Evolutionary conservation across 2,113 vertebrate species (phyloP), one percentile per base, ranked within the genome.

Genomic region (Triplophysa rosa): DNA sequence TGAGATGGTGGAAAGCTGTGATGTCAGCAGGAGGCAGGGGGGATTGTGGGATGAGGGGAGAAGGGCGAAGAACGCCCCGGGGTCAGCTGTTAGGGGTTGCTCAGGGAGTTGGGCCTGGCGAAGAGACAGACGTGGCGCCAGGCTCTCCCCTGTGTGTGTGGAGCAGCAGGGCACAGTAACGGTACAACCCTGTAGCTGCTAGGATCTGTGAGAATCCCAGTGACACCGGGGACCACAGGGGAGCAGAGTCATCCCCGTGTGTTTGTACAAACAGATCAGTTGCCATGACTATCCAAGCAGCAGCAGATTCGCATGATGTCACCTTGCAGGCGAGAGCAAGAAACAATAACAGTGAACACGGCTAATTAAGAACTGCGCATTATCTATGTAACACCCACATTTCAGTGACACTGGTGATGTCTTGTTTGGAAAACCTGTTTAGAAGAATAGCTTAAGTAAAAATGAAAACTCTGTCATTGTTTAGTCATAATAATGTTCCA

Each of bases 231-330:
- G 64, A 71, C 74, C 24, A 8, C n/a, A 40, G 61, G 63, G 71
- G 77, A 14, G 71, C 33, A 76, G 64, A 69, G 23, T 37, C 58
- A 42, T 77, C 63, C 75, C 66, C 16, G 61, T 84, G 73, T 82
- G 81, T 86, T 86, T 86, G 72, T 77, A 45, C 75, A 82, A 82
- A 77, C 81, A 83, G 70, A 81, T 83, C 85, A 79, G 85, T 81
- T 80, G 75, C 83, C 81, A 84, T 84, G 83, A 80, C 85, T 81
- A 79, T 79, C 65, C 83, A 77, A 77, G 85, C 74, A 67, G 72
- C 69, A 68, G 72, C 80, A 75, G 58, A 77, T 84, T 82, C 80
- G 63, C 78, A 77, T 81, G 77, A 84, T 81, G 83, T 78, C 83
- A 82, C 58, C 80, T 75, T 42, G 71, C 68, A 56, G 33, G 42